Evolutionary conservation across 2,113 vertebrate genomes (phyloP).

Genomic region (Varanus salvator): DNA sequence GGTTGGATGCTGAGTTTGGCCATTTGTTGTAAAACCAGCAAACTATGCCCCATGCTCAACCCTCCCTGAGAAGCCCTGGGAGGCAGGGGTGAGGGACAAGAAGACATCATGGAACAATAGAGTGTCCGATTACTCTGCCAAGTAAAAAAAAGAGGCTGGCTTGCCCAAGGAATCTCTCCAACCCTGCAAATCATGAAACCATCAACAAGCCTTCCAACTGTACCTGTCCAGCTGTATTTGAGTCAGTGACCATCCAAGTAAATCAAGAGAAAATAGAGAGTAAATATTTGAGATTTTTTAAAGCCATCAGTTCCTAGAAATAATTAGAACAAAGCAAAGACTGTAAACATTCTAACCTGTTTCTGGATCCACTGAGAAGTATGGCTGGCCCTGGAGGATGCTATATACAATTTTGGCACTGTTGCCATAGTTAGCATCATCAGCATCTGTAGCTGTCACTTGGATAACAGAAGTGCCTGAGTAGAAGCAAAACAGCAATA

Average conservation of each 20-base stretch:
- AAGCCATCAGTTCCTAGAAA: not conserved
- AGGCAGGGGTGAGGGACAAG: not conserved
- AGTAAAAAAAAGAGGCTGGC: not conserved
- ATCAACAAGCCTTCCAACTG: not conserved
- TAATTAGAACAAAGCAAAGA: not conserved
- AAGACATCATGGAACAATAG: not conserved
- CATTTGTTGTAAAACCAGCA: not conserved
- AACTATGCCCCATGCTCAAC: not conserved
- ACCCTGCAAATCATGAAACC: not conserved
- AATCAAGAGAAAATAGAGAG: not conserved
- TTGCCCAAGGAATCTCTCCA: not conserved
- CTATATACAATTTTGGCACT: constrained; percentile 98
- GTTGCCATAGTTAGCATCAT: constrained; percentile 95
- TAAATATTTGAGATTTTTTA: not conserved
- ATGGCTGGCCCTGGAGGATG: constrained; percentile 95
- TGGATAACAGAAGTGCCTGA: constrained; percentile 93
- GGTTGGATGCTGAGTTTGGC: not conserved
- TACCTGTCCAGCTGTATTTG: not conserved
- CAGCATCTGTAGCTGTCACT: constrained; percentile 92
- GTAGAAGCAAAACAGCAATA: constrained; percentile 35
- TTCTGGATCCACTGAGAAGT: constrained; percentile 97
- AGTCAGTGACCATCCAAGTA: not conserved
- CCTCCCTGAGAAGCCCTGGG: not conserved
- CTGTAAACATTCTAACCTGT: constrained; percentile 83
- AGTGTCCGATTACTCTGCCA: not conserved